Evolutionary conservation across 2,888 invertebrate genomes (phyloP).

Genomic region (Amiota communis): DNA sequence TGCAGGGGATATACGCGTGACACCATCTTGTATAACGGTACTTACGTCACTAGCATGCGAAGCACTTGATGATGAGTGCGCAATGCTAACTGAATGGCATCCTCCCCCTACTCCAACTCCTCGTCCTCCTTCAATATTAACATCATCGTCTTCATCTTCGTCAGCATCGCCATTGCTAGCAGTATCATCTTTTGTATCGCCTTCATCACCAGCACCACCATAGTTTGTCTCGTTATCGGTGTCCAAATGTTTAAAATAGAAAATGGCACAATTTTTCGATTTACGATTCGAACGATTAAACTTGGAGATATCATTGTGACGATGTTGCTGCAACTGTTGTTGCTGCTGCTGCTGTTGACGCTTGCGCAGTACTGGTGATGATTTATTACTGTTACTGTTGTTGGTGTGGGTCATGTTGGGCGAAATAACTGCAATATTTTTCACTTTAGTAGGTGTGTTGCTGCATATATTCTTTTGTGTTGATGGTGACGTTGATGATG

Average conservation of each 20-base stretch:
- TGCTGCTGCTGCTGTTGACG: constrained; percentile 62
- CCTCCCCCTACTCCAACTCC: neutral
- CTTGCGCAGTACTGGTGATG: constrained; percentile 67
- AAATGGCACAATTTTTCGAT: constrained; percentile 87
- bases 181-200: constrained; percentile 53
- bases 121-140: neutral
- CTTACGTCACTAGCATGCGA: constrained; percentile 68
- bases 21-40: constrained; percentile 48
- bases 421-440: constrained; percentile 67
- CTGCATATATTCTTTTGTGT: constrained; percentile 42
- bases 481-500: constrained; percentile 21
- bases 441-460: constrained; percentile 49
- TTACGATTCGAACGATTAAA: constrained; percentile 83
- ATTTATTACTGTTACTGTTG: constrained; percentile 49
- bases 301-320: constrained; percentile 77
- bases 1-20: neutral
- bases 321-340: constrained; percentile 70
- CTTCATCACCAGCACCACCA: constrained; percentile 58
- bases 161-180: constrained; percentile 69
- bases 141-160: constrained; percentile 51
- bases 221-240: constrained; percentile 84
- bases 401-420: constrained; percentile 58
- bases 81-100: constrained; percentile 71
- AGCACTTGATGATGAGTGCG: constrained; percentile 53
- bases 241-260: constrained; percentile 89